Conservation (phyloP, 2,888 invertebrate species). For the Orchesellides sinensis region DNA sequence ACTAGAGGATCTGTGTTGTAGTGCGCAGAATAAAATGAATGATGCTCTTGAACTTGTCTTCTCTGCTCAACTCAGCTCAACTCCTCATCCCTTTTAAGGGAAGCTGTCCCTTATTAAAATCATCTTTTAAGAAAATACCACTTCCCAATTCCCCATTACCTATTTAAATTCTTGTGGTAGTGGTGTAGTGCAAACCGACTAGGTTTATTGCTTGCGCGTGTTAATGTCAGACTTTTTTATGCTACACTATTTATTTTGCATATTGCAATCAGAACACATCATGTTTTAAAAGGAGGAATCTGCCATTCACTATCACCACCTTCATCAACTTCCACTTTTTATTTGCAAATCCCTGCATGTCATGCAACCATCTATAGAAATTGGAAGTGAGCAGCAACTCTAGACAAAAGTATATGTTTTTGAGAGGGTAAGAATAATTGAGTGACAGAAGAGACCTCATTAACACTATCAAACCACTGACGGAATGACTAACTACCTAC, state of each 20-base stretch:
- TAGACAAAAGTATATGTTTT: not conserved
- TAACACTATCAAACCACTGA: not conserved
- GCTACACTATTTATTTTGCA: slow-evolving; percentile 5
- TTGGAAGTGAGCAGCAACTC: not conserved
- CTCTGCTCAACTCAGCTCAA: slow-evolving; percentile 13
- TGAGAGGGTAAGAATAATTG: not conserved
- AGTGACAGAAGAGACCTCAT: not conserved
- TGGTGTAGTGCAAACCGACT: too few species aligned
- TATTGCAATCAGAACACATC: not conserved
- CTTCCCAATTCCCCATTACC: slow-evolving; percentile 30
- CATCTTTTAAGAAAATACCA: not conserved
- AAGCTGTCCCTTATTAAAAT: slow-evolving; percentile 16
- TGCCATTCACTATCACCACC: not conserved
- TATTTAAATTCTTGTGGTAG: not conserved
- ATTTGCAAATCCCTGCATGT: not conserved
- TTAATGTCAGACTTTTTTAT: not conserved
- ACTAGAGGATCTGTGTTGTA: too few species aligned
- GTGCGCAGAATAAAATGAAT: slow-evolving; percentile 9
- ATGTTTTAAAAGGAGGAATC: not conserved
- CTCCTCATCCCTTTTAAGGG: slow-evolving; percentile 45
- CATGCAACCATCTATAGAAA: not conserved
- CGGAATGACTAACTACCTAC: not conserved
- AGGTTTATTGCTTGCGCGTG: not conserved
- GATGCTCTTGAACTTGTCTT: slow-evolving; percentile 74
- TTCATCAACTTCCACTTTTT: slow-evolving; percentile 19